Evolutionary conservation across 1,140 invertebrate genomes (phyloP).

Genomic region (Sweltsa coloradensis): DNA sequence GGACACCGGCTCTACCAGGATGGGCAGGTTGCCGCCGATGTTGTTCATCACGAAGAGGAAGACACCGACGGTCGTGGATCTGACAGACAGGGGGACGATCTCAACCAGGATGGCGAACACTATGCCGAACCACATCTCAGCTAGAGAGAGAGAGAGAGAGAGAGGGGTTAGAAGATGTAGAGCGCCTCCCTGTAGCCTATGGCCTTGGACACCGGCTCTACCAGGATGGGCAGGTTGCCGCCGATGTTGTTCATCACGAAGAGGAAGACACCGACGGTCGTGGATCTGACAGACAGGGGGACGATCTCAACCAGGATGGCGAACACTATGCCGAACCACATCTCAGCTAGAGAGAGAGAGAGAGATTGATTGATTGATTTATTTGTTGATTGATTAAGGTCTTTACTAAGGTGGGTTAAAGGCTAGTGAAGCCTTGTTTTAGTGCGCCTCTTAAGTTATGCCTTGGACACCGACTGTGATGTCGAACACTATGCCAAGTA

Average conservation of each 20-base stretch:
- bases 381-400: too few relatives aligned
- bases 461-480: too few relatives aligned
- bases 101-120: constrained; percentile 80
- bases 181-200: constrained; percentile 72
- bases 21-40: constrained; percentile 81
- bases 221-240: constrained; percentile 79
- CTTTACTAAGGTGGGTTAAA: too few relatives aligned
- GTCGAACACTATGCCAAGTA: too few relatives aligned
- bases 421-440: too few relatives aligned
- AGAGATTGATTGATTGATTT: too few relatives aligned
- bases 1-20: constrained; percentile 72
- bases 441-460: too few relatives aligned
- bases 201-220: constrained; percentile 66
- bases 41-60: constrained; percentile 89
- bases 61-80: constrained; percentile 72
- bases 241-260: constrained; percentile 89
- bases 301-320: constrained; percentile 81
- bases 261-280: constrained; percentile 71
- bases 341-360: too few relatives aligned
- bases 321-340: constrained; percentile 88
- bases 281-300: constrained; percentile 63
- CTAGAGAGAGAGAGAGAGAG: too few relatives aligned
- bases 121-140: constrained; percentile 89
- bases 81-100: constrained; percentile 64
- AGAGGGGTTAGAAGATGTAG: constrained; percentile 80